Evolutionary conservation across 1,140 invertebrate genomes (phyloP).

Genomic region (Oryzaephilus surinamensis): DNA sequence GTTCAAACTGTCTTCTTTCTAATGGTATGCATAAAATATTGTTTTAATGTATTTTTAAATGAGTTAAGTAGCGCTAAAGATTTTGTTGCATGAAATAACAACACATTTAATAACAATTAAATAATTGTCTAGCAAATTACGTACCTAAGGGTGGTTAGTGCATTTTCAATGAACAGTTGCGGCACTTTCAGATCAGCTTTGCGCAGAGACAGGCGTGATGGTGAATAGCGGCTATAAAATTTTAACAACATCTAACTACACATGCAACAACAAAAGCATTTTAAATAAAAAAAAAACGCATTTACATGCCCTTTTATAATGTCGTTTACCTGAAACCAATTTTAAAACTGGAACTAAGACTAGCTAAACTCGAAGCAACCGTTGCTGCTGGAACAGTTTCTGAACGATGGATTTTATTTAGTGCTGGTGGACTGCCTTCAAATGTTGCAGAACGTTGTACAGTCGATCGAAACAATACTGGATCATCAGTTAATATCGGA

Average conservation of each 20-base stretch:
- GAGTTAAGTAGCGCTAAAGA: no score
- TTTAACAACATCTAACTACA: slow-evolving; percentile 38
- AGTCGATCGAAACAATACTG: slow-evolving; percentile 28
- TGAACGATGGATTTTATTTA: slow-evolving; percentile 56
- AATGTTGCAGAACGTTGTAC: slow-evolving; percentile 46
- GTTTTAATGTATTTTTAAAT: no score
- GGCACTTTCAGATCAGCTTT: slow-evolving; percentile 61
- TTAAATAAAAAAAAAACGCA: not conserved
- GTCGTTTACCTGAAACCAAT: slow-evolving; percentile 68
- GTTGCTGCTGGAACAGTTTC: slow-evolving; percentile 69
- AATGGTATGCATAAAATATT: no score
- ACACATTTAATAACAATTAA: slow-evolving; percentile 1
- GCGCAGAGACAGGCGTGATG: slow-evolving; percentile 61
- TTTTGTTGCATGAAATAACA: not conserved
- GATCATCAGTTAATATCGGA: slow-evolving; percentile 22
- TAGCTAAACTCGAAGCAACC: slow-evolving; percentile 63
- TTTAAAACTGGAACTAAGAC: slow-evolving; percentile 67
- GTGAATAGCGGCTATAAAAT: slow-evolving; percentile 68
- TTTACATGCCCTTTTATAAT: not conserved
- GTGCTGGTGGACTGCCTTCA: slow-evolving; percentile 41
- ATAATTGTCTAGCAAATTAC: no score
- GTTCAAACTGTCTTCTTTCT: no score
- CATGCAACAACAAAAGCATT: slow-evolving; percentile 18
- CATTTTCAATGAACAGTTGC: slow-evolving; percentile 60
- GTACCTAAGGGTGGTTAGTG: slow-evolving; percentile 61